These are phyloP conservation scores for Neoarius graeffei DNA, from an alignment of 2,113 vertebrate species.

Conservation along the genomic window DNA sequence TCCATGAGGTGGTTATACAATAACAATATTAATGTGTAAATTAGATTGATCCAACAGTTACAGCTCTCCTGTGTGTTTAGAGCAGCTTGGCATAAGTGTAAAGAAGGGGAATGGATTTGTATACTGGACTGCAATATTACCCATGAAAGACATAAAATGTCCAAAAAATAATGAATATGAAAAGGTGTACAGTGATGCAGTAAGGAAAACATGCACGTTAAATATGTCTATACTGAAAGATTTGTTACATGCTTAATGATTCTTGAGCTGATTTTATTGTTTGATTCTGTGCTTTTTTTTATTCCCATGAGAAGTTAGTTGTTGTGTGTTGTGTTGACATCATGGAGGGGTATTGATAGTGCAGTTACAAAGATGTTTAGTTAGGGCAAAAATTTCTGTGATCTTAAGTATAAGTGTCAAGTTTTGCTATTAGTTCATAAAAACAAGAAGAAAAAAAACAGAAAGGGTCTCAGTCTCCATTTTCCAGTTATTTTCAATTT, in stretches of 20 bases:
- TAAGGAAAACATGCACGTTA: not conserved
- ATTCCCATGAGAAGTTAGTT: not conserved
- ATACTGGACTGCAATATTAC: not conserved
- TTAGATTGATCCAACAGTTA: not conserved
- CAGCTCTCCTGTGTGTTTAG: not conserved
- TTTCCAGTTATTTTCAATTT: not conserved
- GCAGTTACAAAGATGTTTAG: not conserved
- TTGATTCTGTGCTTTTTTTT: not conserved
- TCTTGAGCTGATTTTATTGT: not conserved
- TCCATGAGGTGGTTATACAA: not conserved
- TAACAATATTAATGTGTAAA: not conserved
- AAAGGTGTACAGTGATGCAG: not conserved
- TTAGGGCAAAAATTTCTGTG: not conserved
- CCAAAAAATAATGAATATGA: not conserved
- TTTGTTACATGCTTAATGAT: not conserved
- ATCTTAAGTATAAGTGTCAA: not conserved
- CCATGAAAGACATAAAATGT: not conserved
- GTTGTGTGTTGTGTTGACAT: not conserved
- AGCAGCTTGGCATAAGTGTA: not conserved
- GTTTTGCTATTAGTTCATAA: not conserved
- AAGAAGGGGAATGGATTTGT: not conserved
- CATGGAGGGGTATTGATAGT: not conserved
- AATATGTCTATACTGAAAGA: not conserved
- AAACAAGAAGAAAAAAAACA: not conserved
- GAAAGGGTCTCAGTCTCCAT: not conserved